A percentile compares a stretch with the other conserved stretches of the same genome.
These are phyloP conservation scores for Siniperca undulata DNA, from an alignment of 2,797 vertebrate genomes.

Conservation along the genomic window DNA sequence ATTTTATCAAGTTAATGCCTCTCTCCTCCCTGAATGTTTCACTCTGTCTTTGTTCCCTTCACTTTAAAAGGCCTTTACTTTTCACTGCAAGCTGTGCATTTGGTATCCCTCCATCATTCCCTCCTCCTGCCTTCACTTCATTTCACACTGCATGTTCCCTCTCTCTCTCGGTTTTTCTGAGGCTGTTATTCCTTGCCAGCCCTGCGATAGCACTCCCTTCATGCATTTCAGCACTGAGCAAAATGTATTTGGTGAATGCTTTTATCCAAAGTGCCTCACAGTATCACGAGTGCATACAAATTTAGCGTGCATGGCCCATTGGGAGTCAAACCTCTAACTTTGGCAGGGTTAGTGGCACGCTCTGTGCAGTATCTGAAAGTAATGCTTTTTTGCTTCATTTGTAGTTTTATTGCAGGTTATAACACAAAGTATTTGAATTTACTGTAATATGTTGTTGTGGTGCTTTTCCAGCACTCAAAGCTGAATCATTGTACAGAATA, in stretches of 20 bases:
- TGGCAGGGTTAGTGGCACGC: constrained; percentile 17
- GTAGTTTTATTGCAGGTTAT: constrained; percentile 14
- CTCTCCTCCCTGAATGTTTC: constrained; percentile 29
- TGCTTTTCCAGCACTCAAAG: neutral
- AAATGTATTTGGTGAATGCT: constrained; percentile 67
- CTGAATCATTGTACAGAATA: constrained; percentile 3
- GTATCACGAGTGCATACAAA: constrained; percentile 48
- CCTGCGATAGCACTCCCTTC: constrained; percentile 46
- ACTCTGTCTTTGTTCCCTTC: constrained; percentile 40
- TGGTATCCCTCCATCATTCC: constrained; percentile 56
- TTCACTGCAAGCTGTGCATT: constrained; percentile 47
- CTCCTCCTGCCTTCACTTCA: constrained; percentile 35
- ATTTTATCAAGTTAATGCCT: constrained; percentile 43
- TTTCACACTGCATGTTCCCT: constrained; percentile 45
- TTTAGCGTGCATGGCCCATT: constrained; percentile 37
- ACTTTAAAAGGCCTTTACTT: constrained; percentile 54
- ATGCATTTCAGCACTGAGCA: constrained; percentile 49
- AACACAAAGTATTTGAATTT: neutral
- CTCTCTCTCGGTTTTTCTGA: constrained; percentile 3
- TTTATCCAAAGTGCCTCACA: constrained; percentile 67
- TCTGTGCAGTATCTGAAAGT: constrained; percentile 4
- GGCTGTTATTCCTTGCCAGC: constrained; percentile 41
- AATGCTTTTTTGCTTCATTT: constrained; percentile 8
- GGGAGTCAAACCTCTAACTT: constrained; percentile 46
- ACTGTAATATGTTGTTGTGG: neutral